These are phyloP conservation scores for Muricea muricata DNA, from an alignment of 92 coral and sea anemone species.

Conservation along the genomic window DNA sequence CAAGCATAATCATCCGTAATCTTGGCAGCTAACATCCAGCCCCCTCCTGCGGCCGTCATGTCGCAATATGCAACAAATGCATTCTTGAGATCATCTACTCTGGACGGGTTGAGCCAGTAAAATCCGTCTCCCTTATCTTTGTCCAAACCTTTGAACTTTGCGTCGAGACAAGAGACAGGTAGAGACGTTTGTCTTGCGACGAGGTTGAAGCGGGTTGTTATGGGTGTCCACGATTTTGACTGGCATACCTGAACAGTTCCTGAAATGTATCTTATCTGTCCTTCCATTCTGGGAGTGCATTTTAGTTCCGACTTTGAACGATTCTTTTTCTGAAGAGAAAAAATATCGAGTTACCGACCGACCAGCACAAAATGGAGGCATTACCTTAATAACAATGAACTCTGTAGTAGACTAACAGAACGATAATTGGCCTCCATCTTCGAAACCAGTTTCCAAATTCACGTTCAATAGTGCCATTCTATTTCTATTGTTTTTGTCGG, in stretches of 20 bases:
- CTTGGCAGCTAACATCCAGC: slow-evolving; percentile 64
- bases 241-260: slow-evolving; percentile 54
- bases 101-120: slow-evolving; percentile 64
- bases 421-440: too few relatives aligned
- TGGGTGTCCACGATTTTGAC: slow-evolving; percentile 34
- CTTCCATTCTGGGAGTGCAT: slow-evolving; percentile 49
- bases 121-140: slow-evolving; percentile 56
- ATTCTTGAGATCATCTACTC: slow-evolving; percentile 45
- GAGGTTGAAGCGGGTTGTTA: slow-evolving; percentile 11
- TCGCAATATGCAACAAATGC: slow-evolving; percentile 63
- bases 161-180: slow-evolving; percentile 56
- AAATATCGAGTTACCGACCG: not conserved
- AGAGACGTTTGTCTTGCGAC: slow-evolving; percentile 10
- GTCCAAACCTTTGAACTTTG: slow-evolving; percentile 51
- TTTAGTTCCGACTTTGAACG: slow-evolving; percentile 33
- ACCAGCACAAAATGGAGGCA: not conserved
- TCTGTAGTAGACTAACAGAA: too few relatives aligned
- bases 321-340: slow-evolving; percentile 6
- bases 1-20: slow-evolving; percentile 61
- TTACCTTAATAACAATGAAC: too few relatives aligned
- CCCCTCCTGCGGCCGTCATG: slow-evolving; percentile 66
- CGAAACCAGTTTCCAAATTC: too few relatives aligned
- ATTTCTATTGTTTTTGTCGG: too few relatives aligned
- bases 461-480: too few relatives aligned
- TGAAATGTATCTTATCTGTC: slow-evolving; percentile 52